These are phyloP conservation scores for Ailurus styani DNA, from an alignment of 2,113 vertebrate genomes.

Conservation along the genomic window DNA sequence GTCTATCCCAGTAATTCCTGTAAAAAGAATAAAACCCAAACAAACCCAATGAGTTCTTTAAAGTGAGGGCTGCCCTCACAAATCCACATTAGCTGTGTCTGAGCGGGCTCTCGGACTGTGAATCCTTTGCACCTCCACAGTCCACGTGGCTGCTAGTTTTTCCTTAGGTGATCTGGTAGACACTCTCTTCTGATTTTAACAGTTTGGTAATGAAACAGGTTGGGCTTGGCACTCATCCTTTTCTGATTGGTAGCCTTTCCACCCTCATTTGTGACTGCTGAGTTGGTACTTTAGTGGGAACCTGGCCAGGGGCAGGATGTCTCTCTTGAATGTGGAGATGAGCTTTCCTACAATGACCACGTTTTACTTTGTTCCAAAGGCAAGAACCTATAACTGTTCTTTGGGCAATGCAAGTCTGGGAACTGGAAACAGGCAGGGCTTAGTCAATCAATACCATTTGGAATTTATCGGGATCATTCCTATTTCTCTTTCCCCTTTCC, in stretches of 20 bases:
- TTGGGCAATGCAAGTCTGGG: neutral
- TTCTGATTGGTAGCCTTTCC: constrained; percentile 17
- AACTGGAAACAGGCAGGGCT: neutral
- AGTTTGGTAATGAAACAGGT: constrained; percentile 61
- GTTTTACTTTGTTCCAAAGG: neutral
- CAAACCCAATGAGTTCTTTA: constrained; percentile 67
- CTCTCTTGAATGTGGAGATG: neutral
- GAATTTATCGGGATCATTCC: neutral
- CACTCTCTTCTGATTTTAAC: constrained; percentile 46
- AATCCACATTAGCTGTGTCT: constrained; percentile 54
- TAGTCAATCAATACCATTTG: neutral
- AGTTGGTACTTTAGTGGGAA: neutral
- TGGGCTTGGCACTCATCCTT: neutral
- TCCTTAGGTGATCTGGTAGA: constrained; percentile 69
- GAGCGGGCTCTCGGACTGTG: constrained; percentile 67
- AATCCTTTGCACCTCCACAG: constrained; percentile 55
- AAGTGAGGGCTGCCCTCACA: constrained; percentile 55
- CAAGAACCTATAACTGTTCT: neutral
- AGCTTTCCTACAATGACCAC: neutral
- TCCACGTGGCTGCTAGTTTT: constrained; percentile 31
- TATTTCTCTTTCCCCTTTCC: neutral
- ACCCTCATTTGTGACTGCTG: neutral
- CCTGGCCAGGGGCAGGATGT: neutral
- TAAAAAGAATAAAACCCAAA: constrained; percentile 39
- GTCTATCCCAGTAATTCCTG: constrained; percentile 55